Conservation (phyloP, 2,888 invertebrate species). For the Sialis fuliginosa region DNA sequence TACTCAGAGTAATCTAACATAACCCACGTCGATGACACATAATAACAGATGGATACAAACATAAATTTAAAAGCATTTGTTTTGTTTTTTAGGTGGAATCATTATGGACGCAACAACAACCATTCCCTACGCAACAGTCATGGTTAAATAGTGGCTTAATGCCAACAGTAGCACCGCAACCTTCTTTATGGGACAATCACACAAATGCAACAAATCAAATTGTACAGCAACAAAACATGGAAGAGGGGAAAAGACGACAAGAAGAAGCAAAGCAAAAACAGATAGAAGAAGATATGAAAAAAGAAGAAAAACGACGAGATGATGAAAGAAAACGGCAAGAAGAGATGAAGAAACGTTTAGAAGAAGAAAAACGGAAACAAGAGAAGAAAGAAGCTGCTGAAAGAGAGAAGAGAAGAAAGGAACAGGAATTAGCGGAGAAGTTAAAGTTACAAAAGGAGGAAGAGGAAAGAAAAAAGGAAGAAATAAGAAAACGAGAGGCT, state of each 20-base stretch:
- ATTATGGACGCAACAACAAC: constrained; percentile 7
- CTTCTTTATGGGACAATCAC: neutral
- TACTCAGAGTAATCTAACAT: too few species aligned
- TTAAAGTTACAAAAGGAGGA: constrained; percentile 29
- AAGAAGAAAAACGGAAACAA: constrained; percentile 15
- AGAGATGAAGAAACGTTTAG: neutral
- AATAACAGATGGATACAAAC: too few species aligned
- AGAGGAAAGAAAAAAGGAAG: constrained; percentile 30
- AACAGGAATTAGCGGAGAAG: constrained; percentile 26
- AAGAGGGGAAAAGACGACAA: constrained; percentile 23
- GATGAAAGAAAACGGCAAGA: neutral
- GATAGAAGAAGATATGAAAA: constrained; percentile 27
- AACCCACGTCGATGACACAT: too few species aligned
- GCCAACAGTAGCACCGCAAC: neutral
- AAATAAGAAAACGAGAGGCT: constrained; percentile 30
- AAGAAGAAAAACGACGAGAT: constrained; percentile 9
- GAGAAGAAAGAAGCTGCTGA: constrained; percentile 21
- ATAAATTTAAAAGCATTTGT: neutral
- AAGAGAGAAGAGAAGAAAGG: constrained; percentile 28
- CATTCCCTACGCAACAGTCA: constrained; percentile 3
- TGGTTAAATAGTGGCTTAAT: neutral
- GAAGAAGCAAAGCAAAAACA: constrained; percentile 28
- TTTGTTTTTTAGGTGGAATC: neutral
- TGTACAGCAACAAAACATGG: constrained; percentile 11
- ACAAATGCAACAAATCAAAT: neutral